Conservation (phyloP, 30 jellyfish, hydroid and myxozoan genomes). For the Nemopilema nomurai region DNA sequence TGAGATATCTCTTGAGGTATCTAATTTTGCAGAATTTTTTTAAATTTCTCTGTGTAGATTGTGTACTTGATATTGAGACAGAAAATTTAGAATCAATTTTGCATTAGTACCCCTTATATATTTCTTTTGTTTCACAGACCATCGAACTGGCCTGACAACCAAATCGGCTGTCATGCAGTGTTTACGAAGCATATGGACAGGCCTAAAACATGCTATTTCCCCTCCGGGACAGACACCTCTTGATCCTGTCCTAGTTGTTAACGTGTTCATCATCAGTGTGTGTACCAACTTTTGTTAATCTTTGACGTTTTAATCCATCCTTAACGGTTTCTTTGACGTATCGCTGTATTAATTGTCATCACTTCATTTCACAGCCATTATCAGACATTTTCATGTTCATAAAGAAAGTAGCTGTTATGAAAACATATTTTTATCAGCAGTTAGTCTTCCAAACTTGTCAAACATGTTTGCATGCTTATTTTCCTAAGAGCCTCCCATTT, state of each 20-base stretch:
- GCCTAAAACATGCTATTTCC: neutral
- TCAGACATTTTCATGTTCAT: too few species aligned
- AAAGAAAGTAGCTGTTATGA: too few species aligned
- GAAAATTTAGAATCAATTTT: too few species aligned
- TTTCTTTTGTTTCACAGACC: neutral
- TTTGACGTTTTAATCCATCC: too few species aligned
- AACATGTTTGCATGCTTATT: neutral
- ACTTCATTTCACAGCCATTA: neutral
- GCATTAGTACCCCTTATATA: too few species aligned
- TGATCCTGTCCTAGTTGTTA: constrained; percentile 12
- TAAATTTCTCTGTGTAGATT: too few species aligned
- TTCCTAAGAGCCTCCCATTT: neutral
- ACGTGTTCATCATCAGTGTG: constrained; percentile 19
- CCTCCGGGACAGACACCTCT: constrained; percentile 59
- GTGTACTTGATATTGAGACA: too few species aligned
- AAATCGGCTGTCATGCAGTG: constrained; percentile 12
- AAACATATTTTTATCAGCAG: too few species aligned
- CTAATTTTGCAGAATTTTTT: too few species aligned
- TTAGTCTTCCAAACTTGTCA: too few species aligned
- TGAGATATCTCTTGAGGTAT: too few species aligned
- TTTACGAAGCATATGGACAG: neutral
- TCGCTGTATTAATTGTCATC: neutral
- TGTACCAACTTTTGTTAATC: too few species aligned
- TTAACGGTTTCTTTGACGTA: neutral
- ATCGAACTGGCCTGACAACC: neutral